Evolutionary conservation across 2,797 vertebrate species (phyloP).

Genomic region (Psittacula echo): DNA sequence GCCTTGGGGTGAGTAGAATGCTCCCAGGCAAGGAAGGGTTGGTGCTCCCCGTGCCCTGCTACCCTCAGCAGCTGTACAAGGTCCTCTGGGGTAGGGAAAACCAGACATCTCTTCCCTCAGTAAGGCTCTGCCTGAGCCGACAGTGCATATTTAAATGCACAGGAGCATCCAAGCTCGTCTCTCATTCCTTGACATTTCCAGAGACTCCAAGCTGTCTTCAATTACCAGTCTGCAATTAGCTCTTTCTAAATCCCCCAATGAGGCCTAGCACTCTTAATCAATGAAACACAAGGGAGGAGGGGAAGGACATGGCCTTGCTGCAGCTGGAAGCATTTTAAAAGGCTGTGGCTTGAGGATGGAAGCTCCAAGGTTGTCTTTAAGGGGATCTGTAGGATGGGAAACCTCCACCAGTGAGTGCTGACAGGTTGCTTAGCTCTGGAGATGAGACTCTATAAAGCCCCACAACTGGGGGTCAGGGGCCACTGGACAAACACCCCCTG

Average conservation of each 20-base stretch:
- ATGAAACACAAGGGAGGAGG: slow-evolving; percentile 49
- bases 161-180: slow-evolving; percentile 13
- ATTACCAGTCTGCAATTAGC: slow-evolving; percentile 67
- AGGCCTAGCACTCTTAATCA: slow-evolving; percentile 62
- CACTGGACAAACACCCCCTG: background rate
- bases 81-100: background rate
- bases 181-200: slow-evolving; percentile 69
- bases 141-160: slow-evolving; percentile 39
- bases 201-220: slow-evolving; percentile 63
- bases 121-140: background rate
- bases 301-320: background rate
- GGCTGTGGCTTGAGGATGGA: background rate
- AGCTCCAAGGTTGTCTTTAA: background rate
- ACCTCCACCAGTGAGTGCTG: background rate
- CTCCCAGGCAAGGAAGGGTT: background rate
- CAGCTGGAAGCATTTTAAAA: slow-evolving; percentile 15
- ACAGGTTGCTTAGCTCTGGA: background rate
- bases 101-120: background rate
- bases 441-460: background rate
- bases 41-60: background rate
- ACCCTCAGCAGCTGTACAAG: background rate
- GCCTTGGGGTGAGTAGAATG: background rate
- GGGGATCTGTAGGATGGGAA: background rate
- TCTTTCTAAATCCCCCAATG: slow-evolving; percentile 61
- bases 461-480: rapidly evolving